phyloP scores from a whole-genome alignment of 2,113 vertebrate genomes.

The Rhabdomys dilectus region DNA sequence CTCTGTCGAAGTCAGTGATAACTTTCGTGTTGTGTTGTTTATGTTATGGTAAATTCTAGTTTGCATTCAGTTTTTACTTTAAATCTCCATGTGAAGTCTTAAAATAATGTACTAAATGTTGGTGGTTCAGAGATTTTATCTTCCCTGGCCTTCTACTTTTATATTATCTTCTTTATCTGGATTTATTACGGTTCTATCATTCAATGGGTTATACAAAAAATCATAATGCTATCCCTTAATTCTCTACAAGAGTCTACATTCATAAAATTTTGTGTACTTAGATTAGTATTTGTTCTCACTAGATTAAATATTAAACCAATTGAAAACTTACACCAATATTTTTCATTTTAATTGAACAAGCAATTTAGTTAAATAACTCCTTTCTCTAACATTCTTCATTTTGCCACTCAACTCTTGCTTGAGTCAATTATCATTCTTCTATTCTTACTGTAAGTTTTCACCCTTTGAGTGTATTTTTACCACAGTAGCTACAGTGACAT shows the following conservation, averaged over 20 bases:
- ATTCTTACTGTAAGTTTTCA: not conserved
- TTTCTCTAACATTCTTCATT: not conserved
- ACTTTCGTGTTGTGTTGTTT: not conserved
- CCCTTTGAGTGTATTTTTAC: not conserved
- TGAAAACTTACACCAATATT: not conserved
- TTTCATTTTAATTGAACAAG: not conserved
- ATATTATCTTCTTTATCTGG: not conserved
- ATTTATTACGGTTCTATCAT: not conserved
- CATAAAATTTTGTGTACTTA: not conserved
- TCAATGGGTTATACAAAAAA: not conserved
- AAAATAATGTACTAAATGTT: not conserved
- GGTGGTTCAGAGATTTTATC: not conserved
- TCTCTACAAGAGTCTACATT: not conserved
- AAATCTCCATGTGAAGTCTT: not conserved
- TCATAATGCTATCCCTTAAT: not conserved
- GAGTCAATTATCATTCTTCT: not conserved
- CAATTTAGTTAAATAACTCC: not conserved
- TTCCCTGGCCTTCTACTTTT: not conserved
- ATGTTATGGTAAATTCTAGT: not conserved
- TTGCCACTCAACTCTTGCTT: not conserved
- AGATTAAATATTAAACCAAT: not conserved
- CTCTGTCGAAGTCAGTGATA: not conserved
- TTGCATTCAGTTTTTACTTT: not conserved
- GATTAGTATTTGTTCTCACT: not conserved
- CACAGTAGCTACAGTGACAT: not conserved